Evolutionary conservation across 2,113 vertebrate genomes (phyloP).

Genomic region (Catharus bicknelli): DNA sequence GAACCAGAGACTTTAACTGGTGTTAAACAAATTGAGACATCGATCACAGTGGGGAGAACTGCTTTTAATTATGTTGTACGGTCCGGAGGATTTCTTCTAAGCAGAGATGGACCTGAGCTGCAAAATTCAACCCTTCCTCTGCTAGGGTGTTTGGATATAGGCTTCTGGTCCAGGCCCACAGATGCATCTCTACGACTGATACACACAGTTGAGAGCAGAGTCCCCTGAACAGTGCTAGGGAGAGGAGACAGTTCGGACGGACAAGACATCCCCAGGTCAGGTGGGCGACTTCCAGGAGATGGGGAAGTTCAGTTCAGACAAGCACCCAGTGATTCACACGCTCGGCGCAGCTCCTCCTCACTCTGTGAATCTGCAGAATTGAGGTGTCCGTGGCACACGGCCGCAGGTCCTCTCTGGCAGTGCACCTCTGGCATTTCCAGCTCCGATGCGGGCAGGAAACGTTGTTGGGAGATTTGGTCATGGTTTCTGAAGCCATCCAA

Average conservation of each 20-base stretch:
- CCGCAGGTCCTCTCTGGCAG: constrained; percentile 22
- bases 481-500: constrained; percentile 55
- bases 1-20: constrained; percentile 61
- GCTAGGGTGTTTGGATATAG: constrained; percentile 53
- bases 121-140: constrained; percentile 67
- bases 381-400: constrained; percentile 2
- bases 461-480: constrained; percentile 46
- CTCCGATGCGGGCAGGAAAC: constrained; percentile 50
- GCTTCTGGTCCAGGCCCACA: constrained; percentile 61
- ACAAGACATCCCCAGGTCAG: constrained; percentile 53
- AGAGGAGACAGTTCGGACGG: constrained; percentile 56
- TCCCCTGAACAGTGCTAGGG: constrained; percentile 65
- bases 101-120: constrained; percentile 69
- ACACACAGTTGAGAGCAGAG: constrained; percentile 58
- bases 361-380: constrained; percentile 59
- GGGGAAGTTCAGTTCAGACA: constrained; percentile 51
- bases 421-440: constrained; percentile 50
- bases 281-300: constrained; percentile 37
- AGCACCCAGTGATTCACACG: constrained; percentile 57
- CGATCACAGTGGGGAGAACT: constrained; percentile 63
- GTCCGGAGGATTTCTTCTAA: constrained; percentile 52
- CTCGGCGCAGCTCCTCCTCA: constrained; percentile 32
- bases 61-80: constrained; percentile 48
- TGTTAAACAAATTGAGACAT: constrained; percentile 64
- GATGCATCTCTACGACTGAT: constrained; percentile 50